Evolutionary conservation across 2,888 invertebrate genomes (phyloP).

Genomic region (Pyrgus malvae): DNA sequence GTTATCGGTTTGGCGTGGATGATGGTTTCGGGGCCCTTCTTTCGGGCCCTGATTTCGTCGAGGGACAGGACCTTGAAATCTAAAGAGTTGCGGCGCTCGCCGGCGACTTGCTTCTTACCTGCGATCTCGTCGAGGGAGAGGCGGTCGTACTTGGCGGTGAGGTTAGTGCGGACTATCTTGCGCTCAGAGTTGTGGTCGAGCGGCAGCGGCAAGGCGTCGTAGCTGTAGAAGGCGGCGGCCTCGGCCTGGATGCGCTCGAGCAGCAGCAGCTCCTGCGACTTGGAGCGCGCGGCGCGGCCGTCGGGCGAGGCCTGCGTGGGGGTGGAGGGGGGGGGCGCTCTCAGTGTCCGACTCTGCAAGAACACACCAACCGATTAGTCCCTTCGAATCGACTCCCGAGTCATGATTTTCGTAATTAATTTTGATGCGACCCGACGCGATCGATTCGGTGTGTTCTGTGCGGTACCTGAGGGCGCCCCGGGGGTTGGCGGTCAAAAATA

Average conservation of each 20-base stretch:
- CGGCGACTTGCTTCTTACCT: constrained; percentile 53
- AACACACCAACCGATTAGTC: constrained; percentile 81
- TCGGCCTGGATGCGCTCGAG: constrained; percentile 87
- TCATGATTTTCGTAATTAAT: constrained; percentile 78
- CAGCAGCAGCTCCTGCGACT: constrained; percentile 86
- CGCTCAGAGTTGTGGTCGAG: constrained; percentile 46
- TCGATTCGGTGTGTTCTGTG: constrained; percentile 65
- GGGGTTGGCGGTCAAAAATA: constrained; percentile 74
- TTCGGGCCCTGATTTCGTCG: constrained; percentile 75
- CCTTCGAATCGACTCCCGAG: constrained; percentile 35
- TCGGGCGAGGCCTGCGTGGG: constrained; percentile 75
- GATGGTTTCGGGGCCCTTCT: constrained; percentile 47
- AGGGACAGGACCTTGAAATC: constrained; percentile 77
- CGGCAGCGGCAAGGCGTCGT: constrained; percentile 64
- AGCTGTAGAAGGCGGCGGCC: constrained; percentile 87
- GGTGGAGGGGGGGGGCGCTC: constrained; percentile 84
- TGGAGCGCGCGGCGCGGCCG: constrained; percentile 67
- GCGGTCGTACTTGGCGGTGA: constrained; percentile 66
- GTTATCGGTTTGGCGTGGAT: constrained; percentile 56
- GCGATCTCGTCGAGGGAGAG: constrained; percentile 77
- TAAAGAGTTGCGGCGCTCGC: constrained; percentile 50
- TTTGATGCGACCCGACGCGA: constrained; percentile 68
- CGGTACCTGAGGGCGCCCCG: constrained; percentile 64
- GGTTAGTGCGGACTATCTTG: constrained; percentile 53
- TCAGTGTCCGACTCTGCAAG: constrained; percentile 91